phyloP scores from a whole-genome alignment of 2,113 vertebrate genomes.

The Oreotrochilus melanogaster region DNA sequence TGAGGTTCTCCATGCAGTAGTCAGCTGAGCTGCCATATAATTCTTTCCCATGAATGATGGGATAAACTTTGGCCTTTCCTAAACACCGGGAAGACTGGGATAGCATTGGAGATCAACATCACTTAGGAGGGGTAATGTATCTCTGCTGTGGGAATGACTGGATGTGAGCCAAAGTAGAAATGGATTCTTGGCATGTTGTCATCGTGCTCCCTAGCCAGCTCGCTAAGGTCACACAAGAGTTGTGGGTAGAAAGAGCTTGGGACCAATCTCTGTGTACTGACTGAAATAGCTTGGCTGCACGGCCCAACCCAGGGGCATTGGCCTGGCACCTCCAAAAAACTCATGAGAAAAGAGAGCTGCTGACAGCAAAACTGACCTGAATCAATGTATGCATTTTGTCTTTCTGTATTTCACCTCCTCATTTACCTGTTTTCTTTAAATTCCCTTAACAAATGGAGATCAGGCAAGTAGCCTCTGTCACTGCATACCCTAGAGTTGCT shows the following conservation, averaged over 20 bases:
- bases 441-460: neutral
- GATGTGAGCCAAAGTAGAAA: neutral
- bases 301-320: neutral
- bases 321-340: neutral
- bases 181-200: neutral
- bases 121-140: neutral
- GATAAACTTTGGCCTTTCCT: neutral
- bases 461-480: neutral
- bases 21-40: neutral
- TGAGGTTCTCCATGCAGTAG: neutral
- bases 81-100: neutral
- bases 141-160: neutral
- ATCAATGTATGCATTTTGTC: neutral
- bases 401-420: neutral
- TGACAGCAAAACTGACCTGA: neutral
- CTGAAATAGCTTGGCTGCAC: neutral
- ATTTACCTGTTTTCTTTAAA: neutral
- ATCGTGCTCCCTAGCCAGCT: neutral
- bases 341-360: neutral
- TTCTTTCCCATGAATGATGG: neutral
- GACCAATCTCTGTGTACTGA: neutral
- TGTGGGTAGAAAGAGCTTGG: neutral
- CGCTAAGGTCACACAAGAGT: neutral
- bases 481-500: neutral
- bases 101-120: neutral